Evolutionary conservation across 1,140 invertebrate species (phyloP).

Genomic region (Chelonus insularis): DNA sequence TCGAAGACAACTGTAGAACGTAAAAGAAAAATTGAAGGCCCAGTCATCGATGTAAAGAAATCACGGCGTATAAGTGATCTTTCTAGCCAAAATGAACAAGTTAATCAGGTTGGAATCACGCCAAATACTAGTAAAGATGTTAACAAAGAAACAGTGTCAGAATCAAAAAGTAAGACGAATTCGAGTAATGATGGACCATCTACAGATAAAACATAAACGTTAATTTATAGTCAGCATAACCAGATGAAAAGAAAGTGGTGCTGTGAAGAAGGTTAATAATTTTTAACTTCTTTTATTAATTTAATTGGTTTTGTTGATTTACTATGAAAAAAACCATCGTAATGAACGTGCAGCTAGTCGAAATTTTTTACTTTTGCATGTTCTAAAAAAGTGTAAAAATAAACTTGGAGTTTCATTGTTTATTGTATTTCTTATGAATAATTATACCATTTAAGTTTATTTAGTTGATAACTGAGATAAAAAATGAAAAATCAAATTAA

Average conservation of each 20-base stretch:
- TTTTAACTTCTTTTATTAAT: too few relatives aligned
- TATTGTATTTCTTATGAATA: too few relatives aligned
- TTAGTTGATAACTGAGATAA: too few relatives aligned
- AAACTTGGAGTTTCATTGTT: not conserved
- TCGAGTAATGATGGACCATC: constrained; percentile 11
- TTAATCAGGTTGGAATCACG: not conserved
- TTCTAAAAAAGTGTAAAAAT: not conserved
- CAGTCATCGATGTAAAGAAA: not conserved
- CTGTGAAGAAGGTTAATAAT: too few relatives aligned
- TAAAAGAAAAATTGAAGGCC: constrained; percentile 22
- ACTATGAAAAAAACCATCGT: not conserved
- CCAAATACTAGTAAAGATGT: not conserved
- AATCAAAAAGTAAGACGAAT: constrained; percentile 5
- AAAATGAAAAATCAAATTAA: too few relatives aligned
- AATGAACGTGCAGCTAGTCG: constrained; percentile 24
- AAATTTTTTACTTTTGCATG: constrained; percentile 17
- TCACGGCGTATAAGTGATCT: not conserved
- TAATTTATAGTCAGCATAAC: not conserved
- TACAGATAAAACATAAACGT: constrained; percentile 22
- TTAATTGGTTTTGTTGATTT: too few relatives aligned
- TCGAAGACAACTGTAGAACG: not conserved
- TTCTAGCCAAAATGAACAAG: not conserved
- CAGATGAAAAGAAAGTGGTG: too few relatives aligned
- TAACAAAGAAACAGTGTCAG: not conserved
- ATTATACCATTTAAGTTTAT: too few relatives aligned